A percentile compares a stretch with the other conserved stretches of the same genome.
These are phyloP conservation scores for Daboia siamensis DNA, from an alignment of 2,113 vertebrate species.

Conservation along the genomic window DNA sequence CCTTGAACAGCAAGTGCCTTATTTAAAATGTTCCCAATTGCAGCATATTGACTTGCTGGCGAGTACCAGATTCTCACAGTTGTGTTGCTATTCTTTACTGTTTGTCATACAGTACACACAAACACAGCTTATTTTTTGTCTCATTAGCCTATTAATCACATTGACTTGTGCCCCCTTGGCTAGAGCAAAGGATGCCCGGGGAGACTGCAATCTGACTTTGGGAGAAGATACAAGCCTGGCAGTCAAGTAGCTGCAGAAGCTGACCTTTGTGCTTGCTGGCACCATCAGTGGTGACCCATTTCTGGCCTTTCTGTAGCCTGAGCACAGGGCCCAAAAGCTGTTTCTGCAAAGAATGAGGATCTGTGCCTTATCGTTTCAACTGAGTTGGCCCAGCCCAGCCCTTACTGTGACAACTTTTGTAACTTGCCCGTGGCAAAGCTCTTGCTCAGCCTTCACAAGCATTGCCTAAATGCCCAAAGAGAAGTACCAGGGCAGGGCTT, in stretches of 20 bases:
- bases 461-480: neutral
- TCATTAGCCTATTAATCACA: neutral
- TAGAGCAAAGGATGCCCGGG: neutral
- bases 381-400: neutral
- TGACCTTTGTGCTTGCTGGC: neutral
- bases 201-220: neutral
- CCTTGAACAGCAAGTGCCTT: neutral
- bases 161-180: neutral
- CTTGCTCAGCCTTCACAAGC: neutral
- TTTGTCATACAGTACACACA: neutral
- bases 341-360: conserved; percentile 48
- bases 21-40: neutral
- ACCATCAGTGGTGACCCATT: neutral
- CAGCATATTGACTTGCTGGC: neutral
- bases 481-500: neutral
- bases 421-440: neutral
- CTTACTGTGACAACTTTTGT: neutral
- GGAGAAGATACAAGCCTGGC: neutral
- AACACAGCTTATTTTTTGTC: neutral
- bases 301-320: neutral
- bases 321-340: conserved; percentile 57
- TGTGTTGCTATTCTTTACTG: neutral
- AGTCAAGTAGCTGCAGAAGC: neutral
- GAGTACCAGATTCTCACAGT: neutral
- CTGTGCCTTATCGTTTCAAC: conserved; percentile 50